Base-by-base conservation (phyloP, 2,888 invertebrate genomes). In the Torymus auratus region DNA sequence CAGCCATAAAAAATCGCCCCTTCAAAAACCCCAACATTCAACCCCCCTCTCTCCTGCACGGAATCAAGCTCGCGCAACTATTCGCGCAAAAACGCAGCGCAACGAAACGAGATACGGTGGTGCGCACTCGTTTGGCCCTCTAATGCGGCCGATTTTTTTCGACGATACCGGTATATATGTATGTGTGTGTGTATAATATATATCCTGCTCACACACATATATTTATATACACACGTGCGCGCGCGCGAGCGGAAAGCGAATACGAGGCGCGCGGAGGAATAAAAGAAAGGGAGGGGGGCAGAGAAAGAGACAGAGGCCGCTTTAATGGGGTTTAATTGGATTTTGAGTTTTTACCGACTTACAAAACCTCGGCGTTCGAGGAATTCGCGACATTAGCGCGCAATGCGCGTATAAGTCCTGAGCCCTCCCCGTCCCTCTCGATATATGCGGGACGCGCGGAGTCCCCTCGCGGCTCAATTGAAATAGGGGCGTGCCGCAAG, bases 401-500 rank as follows among this genome's bases (percentile, higher is more conserved):
- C 82, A 76, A 79, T 76, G 76, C 75, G 53, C 67, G 7, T 28
- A 28, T 52, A 61, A 50, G 67, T 61, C 67, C 68, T n/a, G n/a
- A 15, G 2, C 15, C 67, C 55, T 61, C 74, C 74, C 55, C 65
- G 55, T 55, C 28, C 50, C 71, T 15, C 61, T 58, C 62, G 74
- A 60, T 72, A 68, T 72, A 68, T 73, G 58, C 70, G 69, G 71
- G 58, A 28, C 17, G 15, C 14, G 15, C 14, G 58, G 15, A 60
- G 58, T 15, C 13, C 28, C 12, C 17, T 56, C 82, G 84, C 84
- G 85, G 86, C 85, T 84, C 87, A 86, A 87, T 88, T 88, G 88
- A 89, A 88, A 88, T 88, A 88, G 88, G 86, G 85, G 85, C 87
- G 85, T 86, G 85, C 86, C 86, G 84, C 52, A 65, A 50, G 41